Evolutionary conservation across 2,113 vertebrate species (phyloP).

Genomic region (Ginglymostoma cirratum): DNA sequence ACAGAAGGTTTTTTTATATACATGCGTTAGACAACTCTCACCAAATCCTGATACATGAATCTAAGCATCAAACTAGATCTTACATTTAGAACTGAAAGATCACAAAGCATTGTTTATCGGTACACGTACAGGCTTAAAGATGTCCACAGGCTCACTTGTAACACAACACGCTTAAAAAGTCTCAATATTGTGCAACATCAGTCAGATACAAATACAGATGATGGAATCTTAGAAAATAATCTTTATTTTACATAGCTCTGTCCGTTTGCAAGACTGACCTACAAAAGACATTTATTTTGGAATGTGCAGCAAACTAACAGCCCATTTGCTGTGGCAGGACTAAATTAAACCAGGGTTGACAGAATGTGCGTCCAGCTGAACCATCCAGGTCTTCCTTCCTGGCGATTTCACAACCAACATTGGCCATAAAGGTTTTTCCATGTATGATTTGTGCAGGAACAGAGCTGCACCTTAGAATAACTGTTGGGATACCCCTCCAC

Average conservation of each 20-base stretch:
- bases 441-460: neutral
- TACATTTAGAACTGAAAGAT: neutral
- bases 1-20: neutral
- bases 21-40: neutral
- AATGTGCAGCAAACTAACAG: no score
- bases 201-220: conserved; percentile 9
- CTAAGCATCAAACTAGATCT: neutral
- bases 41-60: neutral
- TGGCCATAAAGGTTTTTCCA: neutral
- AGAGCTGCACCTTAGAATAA: neutral
- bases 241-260: conserved; percentile 18
- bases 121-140: neutral
- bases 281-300: neutral
- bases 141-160: neutral
- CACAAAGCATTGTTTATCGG: neutral
- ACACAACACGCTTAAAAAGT: neutral
- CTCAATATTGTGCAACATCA: conserved; percentile 16
- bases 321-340: neutral
- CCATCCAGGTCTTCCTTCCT: neutral
- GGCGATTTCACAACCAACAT: neutral
- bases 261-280: neutral
- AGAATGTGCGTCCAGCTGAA: neutral
- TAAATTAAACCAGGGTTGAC: neutral
- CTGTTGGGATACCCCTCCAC: neutral
- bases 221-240: neutral